Conservation (phyloP, 2,797 vertebrate genomes). For the Mallotus villosus region DNA sequence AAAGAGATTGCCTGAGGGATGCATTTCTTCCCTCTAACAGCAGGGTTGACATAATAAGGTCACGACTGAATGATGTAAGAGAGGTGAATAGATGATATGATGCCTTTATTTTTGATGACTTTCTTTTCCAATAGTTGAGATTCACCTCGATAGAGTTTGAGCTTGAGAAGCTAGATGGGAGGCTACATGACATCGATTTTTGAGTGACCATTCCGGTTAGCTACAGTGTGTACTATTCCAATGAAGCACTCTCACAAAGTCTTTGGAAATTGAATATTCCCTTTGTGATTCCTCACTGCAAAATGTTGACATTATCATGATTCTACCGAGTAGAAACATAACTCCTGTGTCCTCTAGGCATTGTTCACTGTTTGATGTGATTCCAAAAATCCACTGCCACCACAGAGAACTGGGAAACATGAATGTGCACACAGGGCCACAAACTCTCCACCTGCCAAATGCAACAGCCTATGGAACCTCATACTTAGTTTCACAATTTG, state of each 20-base stretch:
- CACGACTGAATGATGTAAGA: background rate
- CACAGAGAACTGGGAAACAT: slow-evolving; percentile 43
- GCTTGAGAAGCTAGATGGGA: no score
- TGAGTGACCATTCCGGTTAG: slow-evolving; percentile 29
- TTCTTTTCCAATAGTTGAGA: background rate
- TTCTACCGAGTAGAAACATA: slow-evolving; percentile 53
- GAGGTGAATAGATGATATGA: background rate
- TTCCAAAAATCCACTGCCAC: slow-evolving; percentile 47
- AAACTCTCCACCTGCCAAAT: slow-evolving; percentile 45
- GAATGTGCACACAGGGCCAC: slow-evolving; percentile 9
- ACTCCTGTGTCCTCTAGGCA: slow-evolving; percentile 59
- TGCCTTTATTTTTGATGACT: background rate
- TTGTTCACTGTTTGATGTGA: slow-evolving; percentile 54
- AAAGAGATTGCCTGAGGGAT: background rate
- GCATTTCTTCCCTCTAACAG: background rate
- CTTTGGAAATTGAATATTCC: slow-evolving; percentile 47
- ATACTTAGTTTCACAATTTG: slow-evolving; percentile 36
- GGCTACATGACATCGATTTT: no score
- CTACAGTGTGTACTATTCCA: slow-evolving; percentile 46
- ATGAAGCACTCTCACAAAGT: slow-evolving; percentile 18
- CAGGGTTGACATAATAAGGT: background rate
- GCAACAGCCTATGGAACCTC: slow-evolving; percentile 43
- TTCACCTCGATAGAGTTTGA: background rate
- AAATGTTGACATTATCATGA: slow-evolving; percentile 32
- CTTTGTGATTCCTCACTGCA: slow-evolving; percentile 47